Base-by-base conservation (phyloP, 1,140 invertebrate genomes). In the Sminthurides bifidus region DNA sequence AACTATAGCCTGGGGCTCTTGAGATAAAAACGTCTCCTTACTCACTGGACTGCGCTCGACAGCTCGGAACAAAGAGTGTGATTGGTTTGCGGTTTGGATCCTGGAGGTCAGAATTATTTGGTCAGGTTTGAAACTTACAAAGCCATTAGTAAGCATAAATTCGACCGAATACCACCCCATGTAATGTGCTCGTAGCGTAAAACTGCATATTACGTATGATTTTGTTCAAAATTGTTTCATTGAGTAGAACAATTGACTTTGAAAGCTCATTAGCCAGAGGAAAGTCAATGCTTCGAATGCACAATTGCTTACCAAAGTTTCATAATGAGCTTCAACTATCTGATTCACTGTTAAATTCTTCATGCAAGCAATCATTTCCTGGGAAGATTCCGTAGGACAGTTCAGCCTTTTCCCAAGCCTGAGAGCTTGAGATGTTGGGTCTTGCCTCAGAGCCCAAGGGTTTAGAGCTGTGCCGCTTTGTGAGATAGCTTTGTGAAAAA, bases 361-460 rank as follows among this genome's bases (percentile, higher is more conserved):
- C 10, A 48, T 48, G 29, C 45, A 48, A 12, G 23, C 14, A 27
- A 48, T 30, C 12, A 21, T 12, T 6, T 23, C 45, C 19, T 30
- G 12, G 14, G 27, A 15, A 12, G 5, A 5, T 48, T 23, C 10
- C 14, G 45, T 48, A 6, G 27, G 23, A 48, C 45, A 48, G 12
- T 27, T 27, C 37, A 52, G 5, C 31, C 35, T 21, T n/a, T 27
- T 24, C 12, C 23, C 54, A 6, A 49, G 46, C 6, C 37, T 29
- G 17, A 33, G 12, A 2, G 72, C 68, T 56, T 67, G 70, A 10
- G 61, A 57, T 8, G 65, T 40, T 6, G 72, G 69, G 37, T 71
- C 63, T 38, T 65, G 65, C 49, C 74, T 67, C 19, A 19, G 15
- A 3, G 53, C 53, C 6, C 6, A 54, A 4, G 53, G 53, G 10